Percentiles rank a stretch among this genome's conserved stretches.
Conservation (phyloP, 2,888 invertebrate genomes). For the Clostera curtula region DNA sequence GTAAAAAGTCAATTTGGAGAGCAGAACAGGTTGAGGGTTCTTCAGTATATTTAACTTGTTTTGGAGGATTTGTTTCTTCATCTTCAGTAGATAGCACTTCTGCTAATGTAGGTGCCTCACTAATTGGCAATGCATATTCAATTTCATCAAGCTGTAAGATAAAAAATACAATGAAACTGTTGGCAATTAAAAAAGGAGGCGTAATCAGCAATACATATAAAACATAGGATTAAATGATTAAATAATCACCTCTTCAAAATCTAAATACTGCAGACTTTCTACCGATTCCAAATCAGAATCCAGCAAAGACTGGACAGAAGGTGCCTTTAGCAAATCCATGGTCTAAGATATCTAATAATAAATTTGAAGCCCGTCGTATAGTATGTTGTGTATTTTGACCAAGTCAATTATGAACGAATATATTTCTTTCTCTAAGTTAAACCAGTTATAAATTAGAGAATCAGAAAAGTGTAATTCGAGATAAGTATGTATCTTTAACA, state of each 20-base stretch:
- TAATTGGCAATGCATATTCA: constrained; percentile 63
- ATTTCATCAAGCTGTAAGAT: constrained; percentile 58
- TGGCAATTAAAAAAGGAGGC: background rate
- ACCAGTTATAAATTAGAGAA: too few species aligned
- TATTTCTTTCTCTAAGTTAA: too few species aligned
- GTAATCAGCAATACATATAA: too few species aligned
- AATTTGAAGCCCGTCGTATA: background rate
- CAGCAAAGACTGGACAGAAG: constrained; percentile 73
- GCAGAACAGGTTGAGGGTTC: constrained; percentile 55
- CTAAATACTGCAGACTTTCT: constrained; percentile 79
- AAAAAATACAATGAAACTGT: constrained; percentile 3
- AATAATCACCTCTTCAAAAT: constrained; percentile 78
- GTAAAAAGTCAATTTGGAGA: constrained; percentile 77
- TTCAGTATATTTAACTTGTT: constrained; percentile 28
- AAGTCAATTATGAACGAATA: too few species aligned
- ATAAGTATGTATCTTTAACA: too few species aligned
- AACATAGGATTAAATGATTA: background rate
- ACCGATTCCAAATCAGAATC: constrained; percentile 80
- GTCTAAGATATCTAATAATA: background rate
- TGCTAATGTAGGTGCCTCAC: constrained; percentile 62
- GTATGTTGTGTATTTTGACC: too few species aligned
- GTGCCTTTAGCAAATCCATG: constrained; percentile 65
- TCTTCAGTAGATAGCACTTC: constrained; percentile 53
- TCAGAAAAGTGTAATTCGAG: too few species aligned
- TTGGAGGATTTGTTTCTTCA: constrained; percentile 27